Percentiles rank a stretch among this genome's conserved stretches.
Conservation (phyloP, 2,888 invertebrate species). For the Meghimatium bilineatum region DNA sequence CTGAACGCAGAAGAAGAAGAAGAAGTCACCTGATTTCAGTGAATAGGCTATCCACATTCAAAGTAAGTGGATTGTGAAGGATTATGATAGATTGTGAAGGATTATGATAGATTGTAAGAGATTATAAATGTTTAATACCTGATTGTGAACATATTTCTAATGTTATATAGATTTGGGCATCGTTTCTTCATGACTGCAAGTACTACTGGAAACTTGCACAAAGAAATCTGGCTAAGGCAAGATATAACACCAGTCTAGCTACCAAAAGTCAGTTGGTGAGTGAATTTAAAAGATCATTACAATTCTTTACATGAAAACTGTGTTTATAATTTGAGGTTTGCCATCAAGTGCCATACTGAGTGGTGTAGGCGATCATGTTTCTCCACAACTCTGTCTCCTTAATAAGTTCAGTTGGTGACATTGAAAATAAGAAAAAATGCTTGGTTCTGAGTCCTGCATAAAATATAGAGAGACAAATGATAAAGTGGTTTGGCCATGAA, state of each 20-base stretch:
- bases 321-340: too few species aligned
- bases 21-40: conserved; percentile 12
- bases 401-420: too few species aligned
- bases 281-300: background rate
- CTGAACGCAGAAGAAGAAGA: too few species aligned
- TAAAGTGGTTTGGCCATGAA: too few species aligned
- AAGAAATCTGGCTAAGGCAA: conserved; percentile 67
- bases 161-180: conserved; percentile 69
- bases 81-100: background rate
- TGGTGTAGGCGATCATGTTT: too few species aligned
- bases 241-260: conserved; percentile 70
- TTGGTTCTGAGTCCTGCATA: too few species aligned
- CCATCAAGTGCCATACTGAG: too few species aligned
- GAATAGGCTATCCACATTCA: background rate
- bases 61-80: background rate
- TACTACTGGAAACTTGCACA: conserved; percentile 74
- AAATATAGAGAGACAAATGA: too few species aligned
- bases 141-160: background rate
- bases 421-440: too few species aligned
- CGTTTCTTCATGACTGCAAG: conserved; percentile 73
- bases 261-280: conserved; percentile 69
- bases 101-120: background rate
- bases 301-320: too few species aligned
- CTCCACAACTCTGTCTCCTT: too few species aligned
- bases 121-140: background rate